Conservation (phyloP, 2,888 invertebrate species). For the Zaprionus obscuricornis region DNA sequence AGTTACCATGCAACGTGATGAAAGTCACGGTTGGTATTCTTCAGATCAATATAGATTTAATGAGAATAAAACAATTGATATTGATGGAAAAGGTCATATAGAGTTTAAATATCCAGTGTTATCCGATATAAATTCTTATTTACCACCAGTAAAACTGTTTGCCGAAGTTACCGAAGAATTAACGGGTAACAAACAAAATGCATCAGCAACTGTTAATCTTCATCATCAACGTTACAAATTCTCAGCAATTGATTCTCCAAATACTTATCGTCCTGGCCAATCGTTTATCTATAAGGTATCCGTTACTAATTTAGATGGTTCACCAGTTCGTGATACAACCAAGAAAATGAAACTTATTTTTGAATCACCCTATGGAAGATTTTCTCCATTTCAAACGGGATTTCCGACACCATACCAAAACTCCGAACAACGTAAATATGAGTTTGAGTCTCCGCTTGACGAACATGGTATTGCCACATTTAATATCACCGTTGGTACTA, state of each 20-base stretch:
- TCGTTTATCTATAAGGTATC: slow-evolving; percentile 91
- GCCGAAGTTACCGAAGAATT: slow-evolving; percentile 95
- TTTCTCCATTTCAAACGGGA: background rate
- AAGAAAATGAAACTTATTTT: slow-evolving; percentile 84
- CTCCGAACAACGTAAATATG: slow-evolving; percentile 76
- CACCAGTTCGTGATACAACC: slow-evolving; percentile 86
- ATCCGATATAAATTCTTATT: slow-evolving; percentile 86
- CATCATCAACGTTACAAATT: slow-evolving; percentile 90
- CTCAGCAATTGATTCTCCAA: slow-evolving; percentile 90
- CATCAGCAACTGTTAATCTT: slow-evolving; percentile 88
- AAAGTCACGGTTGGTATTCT: no score
- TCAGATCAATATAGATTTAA: slow-evolving; percentile 16
- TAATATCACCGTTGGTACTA: slow-evolving; percentile 86
- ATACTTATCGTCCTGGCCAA: slow-evolving; percentile 94
- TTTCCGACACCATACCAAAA: background rate
- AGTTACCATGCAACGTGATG: slow-evolving; percentile 84
- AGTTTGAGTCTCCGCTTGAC: slow-evolving; percentile 83
- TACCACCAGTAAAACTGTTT: slow-evolving; percentile 85
- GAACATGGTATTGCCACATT: slow-evolving; percentile 87
- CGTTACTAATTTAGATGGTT: slow-evolving; percentile 88
- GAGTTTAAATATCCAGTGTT: slow-evolving; percentile 91
- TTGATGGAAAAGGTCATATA: slow-evolving; percentile 87
- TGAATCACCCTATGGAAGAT: slow-evolving; percentile 40
- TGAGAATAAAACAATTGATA: slow-evolving; percentile 87
- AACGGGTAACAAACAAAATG: slow-evolving; percentile 91